phyloP scores from a whole-genome alignment of 2,113 vertebrate genomes.

The Micronycteris hirsuta region DNA sequence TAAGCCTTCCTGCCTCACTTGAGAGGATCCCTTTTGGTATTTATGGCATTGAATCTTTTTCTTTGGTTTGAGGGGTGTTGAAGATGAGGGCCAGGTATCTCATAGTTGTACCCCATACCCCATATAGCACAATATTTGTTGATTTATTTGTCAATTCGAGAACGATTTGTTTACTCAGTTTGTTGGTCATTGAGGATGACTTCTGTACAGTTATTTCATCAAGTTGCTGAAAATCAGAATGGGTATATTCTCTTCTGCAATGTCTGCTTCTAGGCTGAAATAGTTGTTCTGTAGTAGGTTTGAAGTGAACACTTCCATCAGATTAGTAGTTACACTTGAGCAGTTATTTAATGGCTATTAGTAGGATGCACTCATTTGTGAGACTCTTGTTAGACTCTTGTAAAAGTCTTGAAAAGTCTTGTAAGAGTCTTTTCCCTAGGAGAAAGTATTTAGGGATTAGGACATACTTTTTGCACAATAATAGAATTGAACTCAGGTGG shows the following conservation, averaged over 20 bases:
- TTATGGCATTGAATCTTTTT: neutral
- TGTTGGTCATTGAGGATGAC: neutral
- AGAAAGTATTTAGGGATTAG: neutral
- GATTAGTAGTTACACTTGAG: neutral
- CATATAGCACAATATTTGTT: neutral
- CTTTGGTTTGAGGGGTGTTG: neutral
- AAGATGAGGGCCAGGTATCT: neutral
- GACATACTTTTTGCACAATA: neutral
- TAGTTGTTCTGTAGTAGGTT: neutral
- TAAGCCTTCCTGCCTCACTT: neutral
- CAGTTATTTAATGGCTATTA: neutral
- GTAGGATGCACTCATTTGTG: neutral
- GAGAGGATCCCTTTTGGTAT: neutral
- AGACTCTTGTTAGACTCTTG: neutral
- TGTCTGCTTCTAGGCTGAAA: neutral
- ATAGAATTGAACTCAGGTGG: neutral
- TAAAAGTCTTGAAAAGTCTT: neutral
- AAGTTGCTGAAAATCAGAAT: neutral
- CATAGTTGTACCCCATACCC: neutral
- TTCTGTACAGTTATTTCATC: neutral
- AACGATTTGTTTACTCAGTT: neutral
- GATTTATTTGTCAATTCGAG: neutral
- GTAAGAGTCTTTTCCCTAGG: neutral
- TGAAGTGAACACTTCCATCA: neutral
- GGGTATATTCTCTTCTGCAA: accelerated